Percentiles rank a stretch among this genome's conserved stretches.
These are phyloP conservation scores for Rhorus exstirpatorius DNA, from an alignment of 2,888 invertebrate genomes.

Conservation along the genomic window DNA sequence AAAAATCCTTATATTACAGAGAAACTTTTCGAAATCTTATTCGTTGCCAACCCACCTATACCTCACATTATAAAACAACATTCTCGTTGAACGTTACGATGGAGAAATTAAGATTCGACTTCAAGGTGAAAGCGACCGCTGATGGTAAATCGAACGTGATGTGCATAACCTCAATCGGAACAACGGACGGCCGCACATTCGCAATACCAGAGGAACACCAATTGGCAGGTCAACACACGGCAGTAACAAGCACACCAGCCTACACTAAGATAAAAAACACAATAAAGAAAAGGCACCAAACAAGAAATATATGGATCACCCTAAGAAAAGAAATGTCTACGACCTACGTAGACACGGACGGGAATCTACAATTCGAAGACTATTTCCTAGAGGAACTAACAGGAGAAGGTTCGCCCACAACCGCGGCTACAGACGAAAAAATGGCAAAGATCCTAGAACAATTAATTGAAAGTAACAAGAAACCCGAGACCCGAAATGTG, in stretches of 20 bases:
- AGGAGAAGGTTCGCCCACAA: neutral
- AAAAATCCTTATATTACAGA: neutral
- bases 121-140: constrained; percentile 4
- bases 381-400: constrained; percentile 18
- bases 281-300: constrained; percentile 69
- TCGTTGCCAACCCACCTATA: neutral
- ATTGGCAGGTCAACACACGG: constrained; percentile 50
- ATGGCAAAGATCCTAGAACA: constrained; percentile 9
- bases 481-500: constrained; percentile 18
- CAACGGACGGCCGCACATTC: constrained; percentile 53
- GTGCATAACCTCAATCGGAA: constrained; percentile 63
- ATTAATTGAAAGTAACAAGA: constrained; percentile 6
- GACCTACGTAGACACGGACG: constrained; percentile 69
- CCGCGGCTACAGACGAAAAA: constrained; percentile 13
- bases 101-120: constrained; percentile 24
- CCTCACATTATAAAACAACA: constrained; percentile 32
- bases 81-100: neutral
- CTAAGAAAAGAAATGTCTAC: constrained; percentile 59
- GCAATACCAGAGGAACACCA: constrained; percentile 64
- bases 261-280: constrained; percentile 70
- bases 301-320: constrained; percentile 70
- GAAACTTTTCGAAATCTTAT: neutral
- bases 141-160: constrained; percentile 8
- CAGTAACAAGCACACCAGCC: constrained; percentile 48
- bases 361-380: constrained; percentile 66